These are phyloP conservation scores for Magallana gigas DNA, from an alignment of 1,140 invertebrate species.

Conservation along the genomic window DNA sequence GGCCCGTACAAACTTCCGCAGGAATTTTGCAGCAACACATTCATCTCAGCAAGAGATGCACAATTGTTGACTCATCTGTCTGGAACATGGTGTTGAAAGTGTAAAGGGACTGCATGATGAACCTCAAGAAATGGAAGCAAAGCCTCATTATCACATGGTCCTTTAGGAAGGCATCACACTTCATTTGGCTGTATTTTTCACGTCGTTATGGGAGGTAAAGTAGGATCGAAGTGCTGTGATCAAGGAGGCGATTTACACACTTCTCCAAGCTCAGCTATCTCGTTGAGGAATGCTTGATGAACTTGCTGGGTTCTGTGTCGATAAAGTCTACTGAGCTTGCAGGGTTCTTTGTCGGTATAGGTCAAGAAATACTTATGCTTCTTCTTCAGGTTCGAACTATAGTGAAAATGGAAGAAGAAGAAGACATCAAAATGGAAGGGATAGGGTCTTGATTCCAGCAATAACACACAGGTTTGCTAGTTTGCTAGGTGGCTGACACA, in stretches of 20 bases:
- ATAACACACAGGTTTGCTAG: conserved; percentile 33
- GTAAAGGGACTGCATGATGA: no score
- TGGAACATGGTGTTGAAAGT: neutral
- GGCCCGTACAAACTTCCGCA: neutral
- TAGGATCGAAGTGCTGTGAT: conserved; percentile 55
- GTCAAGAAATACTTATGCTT: conserved; percentile 50
- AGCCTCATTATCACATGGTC: conserved; percentile 9
- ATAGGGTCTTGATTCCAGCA: conserved; percentile 51
- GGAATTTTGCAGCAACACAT: neutral
- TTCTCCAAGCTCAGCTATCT: conserved; percentile 58
- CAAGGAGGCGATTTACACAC: conserved; percentile 39
- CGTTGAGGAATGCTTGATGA: conserved; percentile 57
- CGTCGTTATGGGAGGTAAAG: conserved; percentile 52
- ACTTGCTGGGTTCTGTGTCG: conserved; percentile 21
- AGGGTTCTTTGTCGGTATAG: conserved; percentile 43
- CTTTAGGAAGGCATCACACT: neutral
- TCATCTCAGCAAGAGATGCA: neutral
- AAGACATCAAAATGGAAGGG: conserved; percentile 50
- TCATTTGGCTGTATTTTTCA: conserved; percentile 51
- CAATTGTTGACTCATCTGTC: conserved; percentile 4
- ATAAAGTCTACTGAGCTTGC: no score
- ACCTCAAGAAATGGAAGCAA: conserved; percentile 23
- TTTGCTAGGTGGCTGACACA: conserved; percentile 61
- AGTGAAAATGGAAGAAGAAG: conserved; percentile 50
- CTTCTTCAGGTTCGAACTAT: conserved; percentile 48